phyloP scores from a whole-genome alignment of 2,797 vertebrate genomes.

The Myioborus melanocephalus region DNA sequence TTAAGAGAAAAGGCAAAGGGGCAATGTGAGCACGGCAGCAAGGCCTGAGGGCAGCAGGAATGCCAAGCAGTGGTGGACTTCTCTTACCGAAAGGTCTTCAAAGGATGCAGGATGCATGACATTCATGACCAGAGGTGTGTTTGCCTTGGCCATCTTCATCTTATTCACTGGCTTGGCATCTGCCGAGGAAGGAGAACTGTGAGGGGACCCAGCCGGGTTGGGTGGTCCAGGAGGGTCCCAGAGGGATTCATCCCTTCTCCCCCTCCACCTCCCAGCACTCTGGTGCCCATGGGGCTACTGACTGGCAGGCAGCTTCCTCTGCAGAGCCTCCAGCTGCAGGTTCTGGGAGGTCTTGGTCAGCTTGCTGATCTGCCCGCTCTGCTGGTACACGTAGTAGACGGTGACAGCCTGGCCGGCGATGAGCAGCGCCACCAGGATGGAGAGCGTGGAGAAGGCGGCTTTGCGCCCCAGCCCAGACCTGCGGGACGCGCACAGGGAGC shows the following conservation, averaged over 20 bases:
- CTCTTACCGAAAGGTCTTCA: slow-evolving; percentile 13
- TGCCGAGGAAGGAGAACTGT: neutral
- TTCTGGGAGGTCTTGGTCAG: slow-evolving; percentile 77
- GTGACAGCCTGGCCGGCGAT: slow-evolving; percentile 88
- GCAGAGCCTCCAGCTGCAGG: slow-evolving; percentile 77
- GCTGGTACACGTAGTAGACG: slow-evolving; percentile 83
- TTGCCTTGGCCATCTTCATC: slow-evolving; percentile 74
- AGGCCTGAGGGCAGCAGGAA: neutral
- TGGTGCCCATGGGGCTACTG: neutral
- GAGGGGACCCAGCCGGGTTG: fast-evolving
- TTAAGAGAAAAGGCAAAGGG: neutral
- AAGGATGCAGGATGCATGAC: neutral
- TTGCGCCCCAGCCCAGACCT: slow-evolving; percentile 68
- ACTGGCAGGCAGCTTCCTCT: slow-evolving; percentile 74
- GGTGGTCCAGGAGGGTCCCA: too few species aligned
- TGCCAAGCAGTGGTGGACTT: fast-evolving
- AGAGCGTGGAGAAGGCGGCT: slow-evolving; percentile 78
- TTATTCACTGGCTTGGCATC: slow-evolving; percentile 47
- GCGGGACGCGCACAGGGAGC: neutral
- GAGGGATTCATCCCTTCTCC: neutral
- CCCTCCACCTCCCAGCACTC: neutral
- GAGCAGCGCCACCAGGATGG: slow-evolving; percentile 86
- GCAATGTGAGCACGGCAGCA: neutral
- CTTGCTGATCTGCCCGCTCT: slow-evolving; percentile 80
- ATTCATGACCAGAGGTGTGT: slow-evolving; percentile 68